Percentiles rank a stretch among this genome's conserved stretches.
Conservation (phyloP, 2,113 vertebrate species). For the Limanda limanda region DNA sequence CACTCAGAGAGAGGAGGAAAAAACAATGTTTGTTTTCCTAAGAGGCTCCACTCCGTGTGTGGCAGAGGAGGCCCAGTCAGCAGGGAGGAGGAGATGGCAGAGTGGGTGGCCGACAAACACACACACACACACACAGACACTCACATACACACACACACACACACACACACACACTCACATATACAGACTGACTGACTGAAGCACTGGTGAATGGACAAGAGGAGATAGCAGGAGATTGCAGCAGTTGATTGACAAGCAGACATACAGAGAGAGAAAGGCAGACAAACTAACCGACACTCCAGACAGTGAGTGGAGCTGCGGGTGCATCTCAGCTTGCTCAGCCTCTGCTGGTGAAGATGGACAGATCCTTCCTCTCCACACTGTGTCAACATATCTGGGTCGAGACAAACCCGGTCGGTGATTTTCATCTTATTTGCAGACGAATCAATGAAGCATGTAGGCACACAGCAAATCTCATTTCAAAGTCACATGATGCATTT, state of each 20-base stretch:
- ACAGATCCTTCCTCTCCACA: constrained; percentile 44
- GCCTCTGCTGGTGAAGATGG: constrained; percentile 44
- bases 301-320: constrained; percentile 43
- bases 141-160: too few relatives aligned
- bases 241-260: constrained; percentile 61
- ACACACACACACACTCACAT: background rate
- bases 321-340: constrained; percentile 33
- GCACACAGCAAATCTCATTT: too few relatives aligned
- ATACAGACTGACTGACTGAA: background rate
- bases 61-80: constrained; percentile 36
- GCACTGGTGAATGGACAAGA: constrained; percentile 22
- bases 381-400: constrained; percentile 33
- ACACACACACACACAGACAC: constrained; percentile 1
- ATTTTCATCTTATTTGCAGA: background rate
- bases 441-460: too few relatives aligned
- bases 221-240: constrained; percentile 25
- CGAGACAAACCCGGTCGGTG: background rate
- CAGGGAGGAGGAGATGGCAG: constrained; percentile 11
- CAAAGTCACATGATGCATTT: background rate
- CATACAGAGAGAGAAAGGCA: constrained; percentile 42
- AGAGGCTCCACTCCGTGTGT: constrained; percentile 49
- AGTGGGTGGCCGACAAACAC: background rate
- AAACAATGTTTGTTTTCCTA: constrained; percentile 68
- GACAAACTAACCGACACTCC: constrained; percentile 44
- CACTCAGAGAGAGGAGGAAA: constrained; percentile 33